Evolutionary conservation across 1,140 invertebrate species (phyloP).

Genomic region (Zelostemma sp.): DNA sequence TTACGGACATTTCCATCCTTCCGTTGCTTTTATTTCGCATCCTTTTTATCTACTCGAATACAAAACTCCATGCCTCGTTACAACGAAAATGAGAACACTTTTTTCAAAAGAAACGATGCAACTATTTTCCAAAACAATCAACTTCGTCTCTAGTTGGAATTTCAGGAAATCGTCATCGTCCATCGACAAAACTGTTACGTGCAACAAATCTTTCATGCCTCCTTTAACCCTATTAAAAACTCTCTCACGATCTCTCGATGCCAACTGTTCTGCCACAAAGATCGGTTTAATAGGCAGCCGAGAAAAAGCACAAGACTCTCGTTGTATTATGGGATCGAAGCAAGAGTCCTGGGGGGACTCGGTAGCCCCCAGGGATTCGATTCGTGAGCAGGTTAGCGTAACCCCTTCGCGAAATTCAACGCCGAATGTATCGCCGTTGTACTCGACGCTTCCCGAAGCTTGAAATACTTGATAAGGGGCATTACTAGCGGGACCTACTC

Average conservation of each 20-base stretch:
- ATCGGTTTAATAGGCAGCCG: constrained; percentile 8
- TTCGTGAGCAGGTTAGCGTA: constrained; percentile 23
- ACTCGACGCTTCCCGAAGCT: constrained; percentile 25
- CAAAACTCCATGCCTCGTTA: too few species aligned
- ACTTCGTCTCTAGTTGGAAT: too few species aligned
- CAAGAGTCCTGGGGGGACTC: constrained; percentile 7
- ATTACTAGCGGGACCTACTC: constrained; percentile 54
- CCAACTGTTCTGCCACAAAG: constrained; percentile 29
- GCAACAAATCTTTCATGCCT: too few species aligned
- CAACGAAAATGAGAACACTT: too few species aligned
- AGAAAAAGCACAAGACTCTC: constrained; percentile 23
- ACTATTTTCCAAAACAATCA: too few species aligned
- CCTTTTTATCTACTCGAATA: too few species aligned
- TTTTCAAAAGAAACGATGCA: too few species aligned
- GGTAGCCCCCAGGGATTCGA: constrained; percentile 2
- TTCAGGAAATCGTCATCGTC: too few species aligned
- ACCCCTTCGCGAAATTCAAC: not conserved
- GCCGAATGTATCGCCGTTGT: constrained; percentile 6
- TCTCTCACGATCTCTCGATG: constrained; percentile 48
- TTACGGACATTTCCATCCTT: not conserved
- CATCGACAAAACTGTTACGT: too few species aligned
- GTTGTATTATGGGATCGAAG: constrained; percentile 21
- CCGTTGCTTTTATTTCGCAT: not conserved
- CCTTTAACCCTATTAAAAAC: constrained; percentile 24
- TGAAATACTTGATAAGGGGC: constrained; percentile 59